phyloP scores from a whole-genome alignment of 2,888 invertebrate species.

The Melolontha melolontha region DNA sequence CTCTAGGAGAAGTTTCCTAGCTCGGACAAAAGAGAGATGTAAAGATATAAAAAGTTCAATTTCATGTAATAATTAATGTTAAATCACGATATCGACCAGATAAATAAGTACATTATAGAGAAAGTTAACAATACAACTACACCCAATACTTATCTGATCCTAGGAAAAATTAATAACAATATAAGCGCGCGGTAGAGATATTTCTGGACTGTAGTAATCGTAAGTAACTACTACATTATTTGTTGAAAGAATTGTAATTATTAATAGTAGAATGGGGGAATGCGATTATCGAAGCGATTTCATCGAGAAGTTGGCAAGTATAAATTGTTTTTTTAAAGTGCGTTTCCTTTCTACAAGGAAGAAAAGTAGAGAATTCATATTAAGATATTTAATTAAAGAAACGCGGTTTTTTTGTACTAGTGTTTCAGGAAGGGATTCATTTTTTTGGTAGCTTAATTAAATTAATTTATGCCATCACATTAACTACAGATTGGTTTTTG shows the following conservation, averaged over 20 bases:
- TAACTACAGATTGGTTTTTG: too few species aligned
- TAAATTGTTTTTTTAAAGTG: constrained; percentile 7
- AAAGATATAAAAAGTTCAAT: constrained; percentile 7
- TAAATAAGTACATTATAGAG: constrained; percentile 12
- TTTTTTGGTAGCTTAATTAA: too few species aligned
- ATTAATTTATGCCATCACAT: too few species aligned
- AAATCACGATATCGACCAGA: constrained; percentile 5
- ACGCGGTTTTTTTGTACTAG: neutral
- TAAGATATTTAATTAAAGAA: constrained; percentile 3
- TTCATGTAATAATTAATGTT: constrained; percentile 28
- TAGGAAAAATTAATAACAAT: constrained; percentile 10
- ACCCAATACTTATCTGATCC: constrained; percentile 21
- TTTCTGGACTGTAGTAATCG: constrained; percentile 19
- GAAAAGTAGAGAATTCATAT: constrained; percentile 10
- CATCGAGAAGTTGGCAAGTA: constrained; percentile 9
- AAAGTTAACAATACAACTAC: constrained; percentile 28
- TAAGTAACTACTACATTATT: constrained; percentile 12
- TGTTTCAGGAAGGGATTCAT: too few species aligned
- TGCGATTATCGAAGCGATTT: constrained; percentile 22
- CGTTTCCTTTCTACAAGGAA: constrained; percentile 32
- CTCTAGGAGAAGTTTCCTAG: too few species aligned
- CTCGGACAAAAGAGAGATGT: too few species aligned
- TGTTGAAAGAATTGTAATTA: constrained; percentile 26
- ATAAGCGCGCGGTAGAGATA: constrained; percentile 17
- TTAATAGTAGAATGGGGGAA: constrained; percentile 8